Percentiles rank a stretch among this genome's conserved stretches.
Conservation (phyloP, 2,797 vertebrate genomes). For the Nyctibius grandis region DNA sequence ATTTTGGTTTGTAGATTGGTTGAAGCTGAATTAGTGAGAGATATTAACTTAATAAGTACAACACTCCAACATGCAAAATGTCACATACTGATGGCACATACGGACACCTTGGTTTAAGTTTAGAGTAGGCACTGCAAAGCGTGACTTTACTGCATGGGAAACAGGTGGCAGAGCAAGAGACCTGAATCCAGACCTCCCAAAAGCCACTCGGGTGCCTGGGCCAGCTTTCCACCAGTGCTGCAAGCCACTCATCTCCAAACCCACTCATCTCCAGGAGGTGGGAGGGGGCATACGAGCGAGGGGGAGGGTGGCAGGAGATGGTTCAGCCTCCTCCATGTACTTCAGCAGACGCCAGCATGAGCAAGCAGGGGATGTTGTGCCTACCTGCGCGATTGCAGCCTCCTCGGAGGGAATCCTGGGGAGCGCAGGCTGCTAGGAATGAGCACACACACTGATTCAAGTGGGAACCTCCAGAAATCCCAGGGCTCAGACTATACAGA, state of each 20-base stretch:
- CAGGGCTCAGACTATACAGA: fast-evolving
- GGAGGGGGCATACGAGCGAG: background rate
- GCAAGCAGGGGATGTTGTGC: background rate
- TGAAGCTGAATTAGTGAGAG: background rate
- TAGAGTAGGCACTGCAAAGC: background rate
- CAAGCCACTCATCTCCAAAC: background rate
- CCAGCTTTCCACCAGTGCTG: background rate
- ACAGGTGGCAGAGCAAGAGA: fast-evolving
- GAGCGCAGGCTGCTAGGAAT: background rate
- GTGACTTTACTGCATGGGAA: fast-evolving
- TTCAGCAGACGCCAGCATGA: background rate
- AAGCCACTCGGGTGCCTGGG: background rate
- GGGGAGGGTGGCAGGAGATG: background rate
- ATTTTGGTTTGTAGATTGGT: background rate
- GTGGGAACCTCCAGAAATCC: background rate
- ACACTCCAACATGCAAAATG: background rate
- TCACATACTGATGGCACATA: background rate
- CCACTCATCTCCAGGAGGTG: background rate
- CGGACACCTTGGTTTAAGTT: background rate
- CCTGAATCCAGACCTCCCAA: background rate
- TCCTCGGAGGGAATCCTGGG: background rate
- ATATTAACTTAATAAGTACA: background rate
- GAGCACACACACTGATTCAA: background rate
- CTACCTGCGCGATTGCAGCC: background rate
- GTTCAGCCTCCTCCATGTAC: background rate